Evolutionary conservation across 1,140 invertebrate species (phyloP).

Genomic region (Ganaspis sp.): DNA sequence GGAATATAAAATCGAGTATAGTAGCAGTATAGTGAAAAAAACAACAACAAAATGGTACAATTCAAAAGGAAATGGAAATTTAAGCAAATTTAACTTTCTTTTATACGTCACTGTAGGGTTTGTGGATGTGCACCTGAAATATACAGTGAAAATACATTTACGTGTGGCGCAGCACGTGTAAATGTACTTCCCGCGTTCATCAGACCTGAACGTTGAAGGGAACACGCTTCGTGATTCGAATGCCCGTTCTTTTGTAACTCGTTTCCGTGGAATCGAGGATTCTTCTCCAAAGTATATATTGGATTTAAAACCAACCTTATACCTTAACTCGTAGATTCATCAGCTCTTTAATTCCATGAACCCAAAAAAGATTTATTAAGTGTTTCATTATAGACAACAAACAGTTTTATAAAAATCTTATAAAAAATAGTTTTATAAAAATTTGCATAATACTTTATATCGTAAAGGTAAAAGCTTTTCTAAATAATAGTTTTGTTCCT

Average conservation of each 20-base stretch:
- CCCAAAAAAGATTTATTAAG: too few relatives aligned
- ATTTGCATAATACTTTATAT: too few relatives aligned
- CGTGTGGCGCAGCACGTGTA: constrained; percentile 19
- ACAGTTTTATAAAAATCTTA: too few relatives aligned
- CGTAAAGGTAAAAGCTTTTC: too few relatives aligned
- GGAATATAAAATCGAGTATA: too few relatives aligned
- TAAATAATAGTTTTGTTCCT: too few relatives aligned
- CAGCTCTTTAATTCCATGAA: too few relatives aligned
- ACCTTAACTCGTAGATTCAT: background rate
- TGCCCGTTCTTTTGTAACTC: constrained; percentile 21
- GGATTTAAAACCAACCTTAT: background rate
- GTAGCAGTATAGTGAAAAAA: background rate
- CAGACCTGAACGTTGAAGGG: constrained; percentile 18
- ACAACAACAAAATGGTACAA: background rate
- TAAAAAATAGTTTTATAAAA: too few relatives aligned
- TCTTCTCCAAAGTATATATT: background rate
- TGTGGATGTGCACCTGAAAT: background rate
- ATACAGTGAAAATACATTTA: constrained; percentile 13
- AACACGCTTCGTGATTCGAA: constrained; percentile 26
- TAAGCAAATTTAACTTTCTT: background rate
- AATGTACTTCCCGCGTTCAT: constrained; percentile 21
- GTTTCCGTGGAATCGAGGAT: background rate
- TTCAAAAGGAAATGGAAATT: background rate
- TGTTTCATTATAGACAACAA: too few relatives aligned
- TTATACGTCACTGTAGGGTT: constrained; percentile 3